Evolutionary conservation across 2,797 vertebrate genomes (phyloP).

Genomic region (Trachurus trachurus): DNA sequence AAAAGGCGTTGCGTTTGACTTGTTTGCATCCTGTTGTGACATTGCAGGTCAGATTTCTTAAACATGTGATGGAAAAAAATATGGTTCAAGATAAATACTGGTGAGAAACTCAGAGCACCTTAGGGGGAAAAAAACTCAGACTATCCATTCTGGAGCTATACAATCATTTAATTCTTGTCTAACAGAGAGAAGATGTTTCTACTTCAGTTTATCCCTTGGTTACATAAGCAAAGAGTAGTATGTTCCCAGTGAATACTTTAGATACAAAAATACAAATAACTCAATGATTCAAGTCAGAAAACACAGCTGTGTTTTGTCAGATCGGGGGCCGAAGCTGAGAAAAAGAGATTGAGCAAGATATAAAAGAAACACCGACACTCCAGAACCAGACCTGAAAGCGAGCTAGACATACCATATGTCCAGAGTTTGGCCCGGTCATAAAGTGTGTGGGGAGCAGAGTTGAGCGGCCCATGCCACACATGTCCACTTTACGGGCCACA

Average conservation of each 20-base stretch:
- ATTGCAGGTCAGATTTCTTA: neutral
- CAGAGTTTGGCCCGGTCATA: slow-evolving; percentile 43
- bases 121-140: neutral
- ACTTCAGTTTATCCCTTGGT: slow-evolving; percentile 20
- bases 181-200: neutral
- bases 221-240: slow-evolving; percentile 17
- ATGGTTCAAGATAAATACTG: neutral
- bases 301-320: neutral
- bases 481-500: slow-evolving; percentile 66
- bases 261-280: neutral
- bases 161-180: neutral
- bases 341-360: slow-evolving; percentile 11
- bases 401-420: slow-evolving; percentile 42
- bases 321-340: slow-evolving; percentile 2
- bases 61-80: neutral
- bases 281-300: neutral
- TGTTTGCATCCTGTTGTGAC: neutral
- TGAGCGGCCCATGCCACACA: slow-evolving; percentile 60
- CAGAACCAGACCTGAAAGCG: slow-evolving; percentile 23
- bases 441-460: slow-evolving; percentile 56
- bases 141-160: neutral
- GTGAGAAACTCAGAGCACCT: neutral
- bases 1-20: neutral
- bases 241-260: slow-evolving; percentile 7
- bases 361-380: slow-evolving; percentile 8